Evolutionary conservation across 2,888 invertebrate genomes (phyloP).

Genomic region (Tiliacea aurago): DNA sequence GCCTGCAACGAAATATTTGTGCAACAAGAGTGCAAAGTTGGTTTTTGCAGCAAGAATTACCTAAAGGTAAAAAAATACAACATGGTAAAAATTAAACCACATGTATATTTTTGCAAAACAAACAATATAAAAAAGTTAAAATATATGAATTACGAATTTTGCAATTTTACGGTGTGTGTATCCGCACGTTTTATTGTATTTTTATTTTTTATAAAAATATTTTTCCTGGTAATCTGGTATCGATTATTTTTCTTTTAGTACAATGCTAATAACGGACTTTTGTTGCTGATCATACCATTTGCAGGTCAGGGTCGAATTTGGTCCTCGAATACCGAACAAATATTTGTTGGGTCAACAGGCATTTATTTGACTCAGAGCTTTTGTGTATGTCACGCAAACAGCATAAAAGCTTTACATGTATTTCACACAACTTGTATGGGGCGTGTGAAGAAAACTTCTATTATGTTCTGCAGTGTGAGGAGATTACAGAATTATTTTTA

Average conservation of each 20-base stretch:
- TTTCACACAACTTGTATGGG: neutral
- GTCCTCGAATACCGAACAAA: constrained; percentile 17
- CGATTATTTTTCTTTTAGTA: neutral
- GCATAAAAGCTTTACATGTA: too few relatives aligned
- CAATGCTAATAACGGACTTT: neutral
- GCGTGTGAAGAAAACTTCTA: neutral
- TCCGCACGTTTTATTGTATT: too few relatives aligned
- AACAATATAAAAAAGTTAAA: too few relatives aligned
- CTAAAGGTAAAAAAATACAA: too few relatives aligned
- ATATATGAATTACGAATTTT: too few relatives aligned
- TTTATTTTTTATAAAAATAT: too few relatives aligned
- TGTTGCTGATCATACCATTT: neutral
- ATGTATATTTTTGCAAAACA: too few relatives aligned
- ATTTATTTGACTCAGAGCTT: neutral
- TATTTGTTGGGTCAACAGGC: constrained; percentile 6
- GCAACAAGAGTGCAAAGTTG: too few relatives aligned
- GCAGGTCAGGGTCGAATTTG: constrained; percentile 17
- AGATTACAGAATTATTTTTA: neutral
- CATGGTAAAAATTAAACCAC: too few relatives aligned
- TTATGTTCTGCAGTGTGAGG: neutral
- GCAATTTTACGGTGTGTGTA: too few relatives aligned
- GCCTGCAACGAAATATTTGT: too few relatives aligned
- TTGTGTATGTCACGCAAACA: neutral
- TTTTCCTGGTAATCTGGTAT: neutral
- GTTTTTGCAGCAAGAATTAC: too few relatives aligned